Conservation (phyloP, 2,797 vertebrate species). For the Diglossa cyanea region DNA sequence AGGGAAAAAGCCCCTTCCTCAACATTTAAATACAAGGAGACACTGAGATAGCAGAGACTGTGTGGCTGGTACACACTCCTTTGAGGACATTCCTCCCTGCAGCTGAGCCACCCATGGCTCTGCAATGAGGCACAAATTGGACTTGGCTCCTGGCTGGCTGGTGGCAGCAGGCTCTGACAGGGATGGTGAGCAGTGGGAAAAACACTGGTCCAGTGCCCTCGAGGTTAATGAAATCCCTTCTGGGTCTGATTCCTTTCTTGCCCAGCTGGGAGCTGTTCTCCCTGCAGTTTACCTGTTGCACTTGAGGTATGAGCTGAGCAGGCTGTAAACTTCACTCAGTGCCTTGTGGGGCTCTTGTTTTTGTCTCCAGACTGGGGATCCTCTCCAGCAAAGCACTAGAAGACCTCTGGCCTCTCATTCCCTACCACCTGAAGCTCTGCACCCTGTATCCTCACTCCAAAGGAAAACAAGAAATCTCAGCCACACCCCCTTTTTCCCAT, state of each 20-base stretch:
- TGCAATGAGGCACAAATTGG: background rate
- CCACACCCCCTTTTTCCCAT: background rate
- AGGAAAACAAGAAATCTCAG: background rate
- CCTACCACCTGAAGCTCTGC: background rate
- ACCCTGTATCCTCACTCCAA: background rate
- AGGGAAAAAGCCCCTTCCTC: background rate
- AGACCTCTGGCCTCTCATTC: fast-evolving
- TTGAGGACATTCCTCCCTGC: background rate
- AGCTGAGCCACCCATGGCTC: background rate
- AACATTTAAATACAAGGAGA: background rate
- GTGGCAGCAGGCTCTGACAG: background rate
- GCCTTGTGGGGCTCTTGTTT: background rate
- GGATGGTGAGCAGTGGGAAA: background rate
- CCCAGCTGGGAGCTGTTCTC: background rate
- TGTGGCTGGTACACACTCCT: fast-evolving
- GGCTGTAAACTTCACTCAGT: background rate
- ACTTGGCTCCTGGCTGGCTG: background rate
- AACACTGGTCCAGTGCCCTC: background rate
- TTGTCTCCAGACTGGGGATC: background rate
- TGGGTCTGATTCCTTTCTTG: background rate
- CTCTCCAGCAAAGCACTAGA: background rate
- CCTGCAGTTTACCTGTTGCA: background rate
- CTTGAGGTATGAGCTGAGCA: background rate
- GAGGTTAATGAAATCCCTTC: background rate
- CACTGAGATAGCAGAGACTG: background rate